Evolutionary conservation across 2,888 invertebrate species (phyloP), one percentile per base, ranked within the genome.

Genomic region (Tetranychus truncatus): DNA sequence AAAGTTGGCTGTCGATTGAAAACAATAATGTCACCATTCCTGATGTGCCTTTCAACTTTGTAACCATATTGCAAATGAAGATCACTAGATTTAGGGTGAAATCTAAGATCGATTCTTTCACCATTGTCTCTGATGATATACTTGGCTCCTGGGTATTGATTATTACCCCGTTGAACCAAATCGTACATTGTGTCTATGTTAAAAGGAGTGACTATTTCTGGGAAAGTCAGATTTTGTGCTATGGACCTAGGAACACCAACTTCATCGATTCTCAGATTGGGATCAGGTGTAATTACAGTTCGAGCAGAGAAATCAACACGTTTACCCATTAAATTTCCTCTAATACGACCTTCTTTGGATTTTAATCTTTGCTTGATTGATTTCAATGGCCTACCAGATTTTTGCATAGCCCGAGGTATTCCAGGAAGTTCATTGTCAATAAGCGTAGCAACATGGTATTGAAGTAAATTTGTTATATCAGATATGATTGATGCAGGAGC

Each of bases 1-100:
- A 99, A 87, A 1, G 99, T 99, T 0, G 99, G 99, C 83, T 99
- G 99, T 78, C 99, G 91, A 85, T 99, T 99, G 87, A 99, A 99
- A 79, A 99, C 95, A 21, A 99, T 93, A 78, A 95, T 87, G 84
- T 99, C 99, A 77, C 95, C 96, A 83, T 99, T 97, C 78, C 95
- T 88, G 82, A 99, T 91, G 84, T 99, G 99, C 66, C 99, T 85
- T 82, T 99, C 99, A 1, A 99, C 86, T 78, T 91, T 91, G 82
- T 95, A 95, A 67, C 95, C 95, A 82, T 91, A 92, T 82, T 96
- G 95, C 78, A 97, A 85, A 87, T 96, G 95, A 76, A 97, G 86
- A 85, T 97, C 96, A 18, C 94, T 92, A 0, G 95, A 88, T 84
- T 99, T 95, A 0, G 99, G 99, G 84, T 99, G 99, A 82, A 95